Base-by-base conservation (phyloP, 2,797 vertebrate species). In the Poecilia velifera region DNA sequence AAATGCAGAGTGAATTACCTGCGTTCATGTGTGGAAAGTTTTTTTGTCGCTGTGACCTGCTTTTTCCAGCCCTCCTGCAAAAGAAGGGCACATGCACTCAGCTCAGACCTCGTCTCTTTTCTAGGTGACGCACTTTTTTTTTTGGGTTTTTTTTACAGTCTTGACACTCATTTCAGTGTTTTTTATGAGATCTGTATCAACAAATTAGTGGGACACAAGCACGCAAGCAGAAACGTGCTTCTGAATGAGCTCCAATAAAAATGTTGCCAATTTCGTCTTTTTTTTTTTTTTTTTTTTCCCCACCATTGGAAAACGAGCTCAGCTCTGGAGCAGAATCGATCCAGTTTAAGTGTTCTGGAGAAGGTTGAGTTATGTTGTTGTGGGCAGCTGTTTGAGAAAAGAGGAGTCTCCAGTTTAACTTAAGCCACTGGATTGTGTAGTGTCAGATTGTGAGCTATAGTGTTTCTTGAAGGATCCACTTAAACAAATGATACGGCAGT, bases 31-130 rank as follows among this genome's bases (percentile, higher is more conserved):
- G 36, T 77, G 71, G 66, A 82, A 80, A 73, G 34, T 12, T 72
- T 71, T 71, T 62, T 81, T 81, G n/a, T 72, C 34, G 28, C 12
- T 72, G 66, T 87, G 68, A 91, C 76, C 25, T 68, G 57, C 59
- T 87, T 89, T 89, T 89, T 91, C 80, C 81, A 85, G 36, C 68
- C 72, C 51, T 84, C 18, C 76, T 6, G 4, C 62, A 78, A 79
- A 85, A 25, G 39, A 73, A 16, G 2, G 14, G 8, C 73, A 73
- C 72, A 72, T 34, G 2, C 59, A 53, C 62, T 75, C 20, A 2
- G 73, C 70, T 73, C 64, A 87, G 43, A 79, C 3, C 0, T 80
- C 53, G 72, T 85, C 82, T 80, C 7, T 78, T 79, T 87, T 89
- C 45, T 68, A 66, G 34, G 0, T 53, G 25, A 55, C 31, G 55